Evolutionary conservation across 1,140 invertebrate genomes (phyloP).

Genomic region (Rhizoglyphus robini): DNA sequence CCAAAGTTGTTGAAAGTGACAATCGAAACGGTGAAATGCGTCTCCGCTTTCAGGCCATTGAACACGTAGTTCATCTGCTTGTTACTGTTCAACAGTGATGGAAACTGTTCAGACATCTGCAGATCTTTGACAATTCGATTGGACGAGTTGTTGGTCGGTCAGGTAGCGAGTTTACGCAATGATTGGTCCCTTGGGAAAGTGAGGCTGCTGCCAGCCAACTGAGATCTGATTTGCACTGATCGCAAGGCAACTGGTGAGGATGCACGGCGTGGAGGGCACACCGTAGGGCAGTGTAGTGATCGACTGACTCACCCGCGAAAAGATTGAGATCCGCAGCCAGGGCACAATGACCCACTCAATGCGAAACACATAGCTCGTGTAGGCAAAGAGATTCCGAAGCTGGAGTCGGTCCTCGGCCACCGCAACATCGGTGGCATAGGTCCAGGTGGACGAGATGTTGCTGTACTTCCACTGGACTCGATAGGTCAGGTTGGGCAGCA

Average conservation of each 20-base stretch:
- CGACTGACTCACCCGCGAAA: conserved; percentile 60
- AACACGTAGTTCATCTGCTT: conserved; percentile 51
- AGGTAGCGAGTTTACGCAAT: conserved; percentile 64
- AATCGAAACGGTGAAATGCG: conserved; percentile 58
- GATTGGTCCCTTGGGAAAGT: conserved; percentile 69
- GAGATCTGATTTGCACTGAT: conserved; percentile 67
- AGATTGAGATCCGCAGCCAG: conserved; percentile 48
- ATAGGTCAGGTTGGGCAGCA: conserved; percentile 44
- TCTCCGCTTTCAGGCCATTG: conserved; percentile 54
- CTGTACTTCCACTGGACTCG: conserved; percentile 60
- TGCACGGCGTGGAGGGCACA: conserved; percentile 33
- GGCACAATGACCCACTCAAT: conserved; percentile 52
- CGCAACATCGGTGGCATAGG: neutral
- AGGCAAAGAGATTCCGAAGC: conserved; percentile 40
- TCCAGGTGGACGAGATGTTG: conserved; percentile 5
- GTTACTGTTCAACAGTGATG: neutral
- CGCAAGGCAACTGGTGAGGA: conserved; percentile 52
- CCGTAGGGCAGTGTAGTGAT: conserved; percentile 52
- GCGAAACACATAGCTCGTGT: conserved; percentile 80
- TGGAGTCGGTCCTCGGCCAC: neutral
- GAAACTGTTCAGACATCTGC: neutral
- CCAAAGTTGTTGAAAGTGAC: conserved; percentile 64
- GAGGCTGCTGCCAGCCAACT: conserved; percentile 70
- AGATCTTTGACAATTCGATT: conserved; percentile 10
- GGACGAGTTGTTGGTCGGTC: conserved; percentile 37